Evolutionary conservation across 2,888 invertebrate species (phyloP), one percentile per base, ranked within the genome.

Genomic region (Phyllotreta cruciferae): DNA sequence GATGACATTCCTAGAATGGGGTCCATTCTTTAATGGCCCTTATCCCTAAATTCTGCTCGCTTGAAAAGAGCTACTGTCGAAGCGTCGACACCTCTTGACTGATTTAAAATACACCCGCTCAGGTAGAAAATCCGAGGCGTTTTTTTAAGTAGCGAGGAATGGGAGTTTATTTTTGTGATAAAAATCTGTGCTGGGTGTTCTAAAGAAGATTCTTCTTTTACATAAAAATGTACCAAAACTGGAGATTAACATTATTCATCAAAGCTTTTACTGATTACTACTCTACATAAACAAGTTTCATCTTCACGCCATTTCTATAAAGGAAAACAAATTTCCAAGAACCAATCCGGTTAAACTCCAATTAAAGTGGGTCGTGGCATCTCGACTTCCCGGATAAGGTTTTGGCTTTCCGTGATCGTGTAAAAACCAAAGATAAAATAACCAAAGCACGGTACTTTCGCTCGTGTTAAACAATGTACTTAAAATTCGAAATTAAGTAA

Each of bases 161-260:
- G 6, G 41, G 4, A n/a, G 41, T 41, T 41, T 41, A n/a, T 41
- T 41, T 41, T 10, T 41, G 41, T 10, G 10, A 9, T 24, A 24
- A 24, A 24, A 24, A 24, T 24, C 24, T 24, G 2, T 24, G 24
- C 4, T 24, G 24, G 24, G 24, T 24, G 24, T 24, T 62, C 56
- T 56, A 56, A 62, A 56, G 56, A 62, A 37, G 45, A 42, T 50
- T 56, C 49, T 52, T 62, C 62, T 42, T 52, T 13, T 64, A 47
- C 56, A 62, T 60, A 50, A 56, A 62, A 64, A 64, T 66, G 69
- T 68, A 68, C 68, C 60, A 66, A 65, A 68, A 65, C 68, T 68
- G 68, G 64, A 64, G 66, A 68, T 62, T 70, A 68, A 66, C 68
- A 62, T 70, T 71, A 66, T 68, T 68, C 70, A 68, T 70, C 68